Evolutionary conservation across 1,140 invertebrate species (phyloP), one percentile per base, ranked within the genome.

Genomic region (Drosophila jambulina): DNA sequence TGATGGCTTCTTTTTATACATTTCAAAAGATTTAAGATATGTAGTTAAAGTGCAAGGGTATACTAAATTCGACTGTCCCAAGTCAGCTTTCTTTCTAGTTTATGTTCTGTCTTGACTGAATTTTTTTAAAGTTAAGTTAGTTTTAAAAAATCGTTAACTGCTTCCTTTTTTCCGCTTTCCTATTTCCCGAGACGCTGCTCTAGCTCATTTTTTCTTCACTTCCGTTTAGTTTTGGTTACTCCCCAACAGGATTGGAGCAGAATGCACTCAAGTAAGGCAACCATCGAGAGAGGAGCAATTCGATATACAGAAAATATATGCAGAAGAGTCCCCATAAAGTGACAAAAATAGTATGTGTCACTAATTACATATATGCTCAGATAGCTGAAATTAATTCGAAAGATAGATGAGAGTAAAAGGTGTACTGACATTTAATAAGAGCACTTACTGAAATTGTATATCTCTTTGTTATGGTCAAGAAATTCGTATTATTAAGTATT

Each of bases 121-220:
- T 32, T 32, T 10, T 12, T 32, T 29, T 32, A 7, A 7, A 32
- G 29, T 32, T 32, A n/a, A n/a, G n/a, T n/a, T n/a, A n/a, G n/a
- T n/a, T n/a, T n/a, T 25, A 48, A 64, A 64, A 67, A 67, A 59
- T 49, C 43, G 43, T 8, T 27, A 23, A 34, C 17, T 19, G 7
- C 25, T 48, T 68, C 23, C 25, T 38, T 27, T 15, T 43, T 70
- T 17, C 25, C 29, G 32, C 38, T 69, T 48, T 62, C 15, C 42
- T 13, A 38, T 65, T n/a, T 38, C 38, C 45, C 27, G 8, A 19
- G 21, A 68, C 19, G 19, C 15, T 19, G 1, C 19, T 15, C 2
- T 19, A 6, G n/a, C 12, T 2, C 17, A 13, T 9, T 34, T 29
- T 19, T 48, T 0, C 19, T 49, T 6, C 6, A 17, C 19, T 40